Base-by-base conservation (phyloP, 2,888 invertebrate genomes). In the Drosophila putrida region DNA sequence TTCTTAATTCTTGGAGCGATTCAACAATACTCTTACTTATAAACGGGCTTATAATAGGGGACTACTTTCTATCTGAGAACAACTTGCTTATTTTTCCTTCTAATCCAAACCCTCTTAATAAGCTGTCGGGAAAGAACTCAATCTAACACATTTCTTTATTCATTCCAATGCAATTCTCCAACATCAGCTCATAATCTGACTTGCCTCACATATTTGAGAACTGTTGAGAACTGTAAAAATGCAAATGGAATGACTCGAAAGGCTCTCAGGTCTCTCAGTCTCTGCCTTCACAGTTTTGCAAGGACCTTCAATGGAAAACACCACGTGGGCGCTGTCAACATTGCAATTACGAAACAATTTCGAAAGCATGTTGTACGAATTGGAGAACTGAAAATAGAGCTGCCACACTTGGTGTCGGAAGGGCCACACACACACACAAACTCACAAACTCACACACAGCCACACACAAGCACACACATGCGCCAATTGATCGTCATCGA, bases 261-360 rank as follows among this genome's bases (percentile, higher is more conserved):
- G 38, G 15, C 28, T 38, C 3, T n/a, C 33, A 39, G 31, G 20
- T 20, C 46, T 47, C 38, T 31, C 33, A 39, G 31, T 27, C 27
- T 10, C 44, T 33, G 47, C n/a, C 41, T 31, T 33, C 6, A 31
- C 13, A 31, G 47, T 5, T 31, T 47, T 38, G 41, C 13, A 36
- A 75, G 73, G 75, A 73, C 62, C 69, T 68, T 33, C 33, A 2
- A 39, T 20, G 39, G 54, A 55, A 43, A 43, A 6, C 53, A 43
- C 25, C 43, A 55, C 43, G 43, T 55, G 54, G 54, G 33, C 33
- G 78, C 77, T 79, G 84, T 77, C 84, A 88, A 73, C 88, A 79
- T 70, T 78, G 84, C 84, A 85, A 85, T 85, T 85, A 85, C 88
- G 86, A 88, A 88, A 80, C 88, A 85, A 88, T 88, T 85, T 88